These are phyloP conservation scores for Novumbra hubbsi DNA, from an alignment of 2,797 vertebrate genomes.

Conservation along the genomic window DNA sequence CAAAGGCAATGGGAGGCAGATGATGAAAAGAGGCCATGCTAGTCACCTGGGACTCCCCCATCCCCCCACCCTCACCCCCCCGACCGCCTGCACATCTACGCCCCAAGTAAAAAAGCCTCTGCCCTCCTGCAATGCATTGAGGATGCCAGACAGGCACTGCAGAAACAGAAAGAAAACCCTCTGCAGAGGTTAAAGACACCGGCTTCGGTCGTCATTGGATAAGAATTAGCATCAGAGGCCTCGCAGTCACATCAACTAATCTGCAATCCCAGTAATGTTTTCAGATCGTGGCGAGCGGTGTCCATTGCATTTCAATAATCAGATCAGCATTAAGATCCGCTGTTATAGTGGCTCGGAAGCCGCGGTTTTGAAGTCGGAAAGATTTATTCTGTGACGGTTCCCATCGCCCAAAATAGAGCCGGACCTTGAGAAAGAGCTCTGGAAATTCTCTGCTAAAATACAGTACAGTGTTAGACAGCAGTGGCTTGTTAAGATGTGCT, in stretches of 20 bases:
- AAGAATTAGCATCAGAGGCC: slow-evolving; percentile 30
- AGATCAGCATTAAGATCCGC: slow-evolving; percentile 34
- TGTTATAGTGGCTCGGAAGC: slow-evolving; percentile 29
- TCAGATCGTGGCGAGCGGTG: slow-evolving; percentile 17
- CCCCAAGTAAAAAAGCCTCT: slow-evolving; percentile 38
- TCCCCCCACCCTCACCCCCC: not conserved
- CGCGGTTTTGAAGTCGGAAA: slow-evolving; percentile 33
- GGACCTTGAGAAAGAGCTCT: slow-evolving; percentile 20
- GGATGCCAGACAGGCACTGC: slow-evolving; percentile 9
- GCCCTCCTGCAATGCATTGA: slow-evolving; percentile 22
- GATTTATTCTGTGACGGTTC: slow-evolving; percentile 42
- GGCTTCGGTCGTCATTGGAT: slow-evolving; percentile 10
- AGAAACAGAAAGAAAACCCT: slow-evolving; percentile 7
- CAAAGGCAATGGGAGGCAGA: slow-evolving; percentile 60
- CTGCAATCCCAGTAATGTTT: slow-evolving; percentile 48
- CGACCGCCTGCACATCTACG: slow-evolving; percentile 41
- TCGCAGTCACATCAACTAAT: slow-evolving; percentile 32
- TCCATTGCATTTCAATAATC: not conserved
- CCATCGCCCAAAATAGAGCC: slow-evolving; percentile 22
- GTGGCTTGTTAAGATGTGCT: slow-evolving; percentile 35
- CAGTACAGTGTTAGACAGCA: slow-evolving; percentile 14
- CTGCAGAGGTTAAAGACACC: slow-evolving; percentile 54
- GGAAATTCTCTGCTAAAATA: slow-evolving; percentile 19
- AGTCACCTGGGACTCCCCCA: slow-evolving; percentile 55
- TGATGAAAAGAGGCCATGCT: slow-evolving; percentile 70